Evolutionary conservation across 2,113 vertebrate species (phyloP).

Genomic region (Grammomys surdaster): DNA sequence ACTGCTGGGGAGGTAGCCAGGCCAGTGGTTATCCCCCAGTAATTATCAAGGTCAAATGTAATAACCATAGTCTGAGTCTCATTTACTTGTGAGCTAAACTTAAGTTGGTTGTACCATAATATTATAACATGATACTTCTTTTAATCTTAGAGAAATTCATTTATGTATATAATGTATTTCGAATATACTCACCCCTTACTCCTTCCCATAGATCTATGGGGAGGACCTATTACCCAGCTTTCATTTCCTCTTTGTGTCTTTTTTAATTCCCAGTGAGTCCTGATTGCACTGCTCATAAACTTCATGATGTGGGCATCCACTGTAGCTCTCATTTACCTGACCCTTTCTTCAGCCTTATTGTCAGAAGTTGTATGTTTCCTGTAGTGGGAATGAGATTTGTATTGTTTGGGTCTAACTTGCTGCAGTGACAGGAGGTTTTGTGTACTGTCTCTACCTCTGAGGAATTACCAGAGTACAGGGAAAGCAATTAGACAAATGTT

Average conservation of each 20-base stretch:
- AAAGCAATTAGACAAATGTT: not conserved
- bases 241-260: not conserved
- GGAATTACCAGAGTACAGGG: not conserved
- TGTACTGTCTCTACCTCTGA: slow-evolving; percentile 6
- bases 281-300: no score
- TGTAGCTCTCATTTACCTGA: not conserved
- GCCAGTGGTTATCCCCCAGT: no score
- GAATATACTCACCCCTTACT: no score
- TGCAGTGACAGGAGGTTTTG: slow-evolving; percentile 28
- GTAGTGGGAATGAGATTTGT: slow-evolving; percentile 27
- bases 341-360: not conserved
- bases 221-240: not conserved
- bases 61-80: no score
- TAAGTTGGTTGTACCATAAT: no score
- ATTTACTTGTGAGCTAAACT: no score
- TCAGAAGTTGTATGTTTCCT: slow-evolving; percentile 29
- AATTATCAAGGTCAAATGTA: no score
- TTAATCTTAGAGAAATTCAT: not conserved
- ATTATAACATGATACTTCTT: not conserved
- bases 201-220: no score
- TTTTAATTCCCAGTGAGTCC: not conserved
- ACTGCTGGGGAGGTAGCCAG: no score
- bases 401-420: slow-evolving; percentile 60
- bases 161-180: not conserved
- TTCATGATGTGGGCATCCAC: not conserved